Evolutionary conservation across 2,888 invertebrate genomes (phyloP), one percentile per base, ranked within the genome.

Genomic region (Ectropis crepuscularia): DNA sequence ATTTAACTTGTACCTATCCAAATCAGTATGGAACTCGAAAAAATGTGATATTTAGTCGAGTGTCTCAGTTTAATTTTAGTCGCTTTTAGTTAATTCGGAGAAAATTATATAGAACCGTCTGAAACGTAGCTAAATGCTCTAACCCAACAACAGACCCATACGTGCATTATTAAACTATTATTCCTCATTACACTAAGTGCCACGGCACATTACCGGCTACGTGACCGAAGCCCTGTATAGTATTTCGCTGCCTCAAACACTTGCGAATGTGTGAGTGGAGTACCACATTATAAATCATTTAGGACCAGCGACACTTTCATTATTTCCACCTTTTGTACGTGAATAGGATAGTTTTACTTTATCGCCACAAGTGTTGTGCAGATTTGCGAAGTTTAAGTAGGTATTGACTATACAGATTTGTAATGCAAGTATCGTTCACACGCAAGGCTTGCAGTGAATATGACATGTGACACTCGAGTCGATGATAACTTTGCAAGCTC

Each of bases 171-270:
- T 63, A 54, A 58, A 63, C 59, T 59, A 63, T 53, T 50, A 63
- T 57, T 49, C 39, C 37, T 63, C 63, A 59, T 59, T 59, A 59
- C 38, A 36, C 36, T 54, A 49, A 63, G 57, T 58, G 58, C n/a
- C 41, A 11, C 38, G 37, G 42, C 9, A 48, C 48, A 54, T 58
- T 63, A 53, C 41, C 11, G 8, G 53, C 64, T 67, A 71, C 71
- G 69, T 71, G 69, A 69, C 66, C 43, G 28, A 7, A 42, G 50
- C 57, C 46, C 12, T 36, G 63, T 65, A 57, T 71, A 63, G 36
- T 49, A 65, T 71, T 68, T 64, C 68, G 63, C 58, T 47, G 58
- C 51, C 39, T 63, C 67, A 58, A 68, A 45, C 41, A 28, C 8
- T 57, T 42, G 39, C 43, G 39, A 1, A n/a, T 45, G 53, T 68